These are phyloP conservation scores for Mesoclemmys tuberculata DNA, from an alignment of 2,113 vertebrate genomes.

Conservation along the genomic window DNA sequence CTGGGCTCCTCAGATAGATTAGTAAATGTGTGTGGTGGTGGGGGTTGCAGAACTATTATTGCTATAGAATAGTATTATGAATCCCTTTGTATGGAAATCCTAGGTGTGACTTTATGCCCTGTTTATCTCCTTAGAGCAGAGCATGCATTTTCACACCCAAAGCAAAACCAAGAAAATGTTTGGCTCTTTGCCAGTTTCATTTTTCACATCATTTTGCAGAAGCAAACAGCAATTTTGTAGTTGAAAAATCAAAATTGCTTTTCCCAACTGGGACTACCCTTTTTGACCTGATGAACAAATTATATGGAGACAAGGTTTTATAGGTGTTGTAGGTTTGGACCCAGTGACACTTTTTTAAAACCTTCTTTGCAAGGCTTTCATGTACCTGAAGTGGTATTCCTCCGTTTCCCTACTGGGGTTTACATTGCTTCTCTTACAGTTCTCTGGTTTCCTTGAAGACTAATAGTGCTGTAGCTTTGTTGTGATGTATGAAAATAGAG, in stretches of 20 bases:
- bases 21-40: not conserved
- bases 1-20: not conserved
- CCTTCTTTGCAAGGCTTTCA: not conserved
- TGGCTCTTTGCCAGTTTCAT: conserved; percentile 32
- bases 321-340: not conserved
- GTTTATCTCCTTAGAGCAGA: not conserved
- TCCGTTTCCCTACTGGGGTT: not conserved
- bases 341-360: not conserved
- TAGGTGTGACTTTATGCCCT: not conserved
- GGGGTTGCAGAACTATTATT: not conserved
- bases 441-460: not conserved
- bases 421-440: not conserved
- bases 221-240: conserved; percentile 42
- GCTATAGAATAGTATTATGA: not conserved
- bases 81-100: not conserved
- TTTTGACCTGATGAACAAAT: conserved; percentile 14
- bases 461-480: not conserved
- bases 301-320: not conserved
- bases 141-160: conserved; percentile 53
- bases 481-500: not conserved
- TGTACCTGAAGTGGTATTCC: not conserved
- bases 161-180: conserved; percentile 28
- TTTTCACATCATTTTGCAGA: conserved; percentile 40
- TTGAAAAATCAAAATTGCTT: conserved; percentile 50
- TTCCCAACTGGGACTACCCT: conserved; percentile 6